A percentile compares a stretch with the other conserved stretches of the same genome.
These are phyloP conservation scores for Takifugu ocellatus DNA, from an alignment of 2,797 vertebrate genomes.

Conservation along the genomic window DNA sequence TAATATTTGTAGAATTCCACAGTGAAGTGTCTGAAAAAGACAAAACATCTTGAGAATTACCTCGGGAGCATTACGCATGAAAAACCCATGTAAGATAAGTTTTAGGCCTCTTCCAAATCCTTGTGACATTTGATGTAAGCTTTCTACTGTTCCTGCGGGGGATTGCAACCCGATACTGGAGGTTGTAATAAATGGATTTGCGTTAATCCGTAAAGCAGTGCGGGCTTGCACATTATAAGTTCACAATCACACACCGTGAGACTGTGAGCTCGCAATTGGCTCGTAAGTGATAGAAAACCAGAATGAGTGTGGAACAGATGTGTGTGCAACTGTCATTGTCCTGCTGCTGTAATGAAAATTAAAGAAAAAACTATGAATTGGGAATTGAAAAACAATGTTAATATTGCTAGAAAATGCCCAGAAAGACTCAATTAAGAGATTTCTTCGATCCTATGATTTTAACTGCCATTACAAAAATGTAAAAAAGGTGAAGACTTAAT, in stretches of 20 bases:
- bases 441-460: neutral
- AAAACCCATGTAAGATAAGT: constrained; percentile 15
- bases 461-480: neutral
- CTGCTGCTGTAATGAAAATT: neutral
- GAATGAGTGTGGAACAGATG: constrained; percentile 37
- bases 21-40: constrained; percentile 42
- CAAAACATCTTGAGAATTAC: constrained; percentile 39
- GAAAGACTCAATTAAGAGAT: too few species aligned
- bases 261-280: constrained; percentile 21
- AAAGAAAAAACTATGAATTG: too few species aligned
- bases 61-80: constrained; percentile 22
- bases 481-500: neutral
- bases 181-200: constrained; percentile 59
- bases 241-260: constrained; percentile 49
- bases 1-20: constrained; percentile 51
- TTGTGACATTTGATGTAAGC: constrained; percentile 63
- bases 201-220: constrained; percentile 48
- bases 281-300: constrained; percentile 24
- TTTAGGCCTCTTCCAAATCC: constrained; percentile 48
- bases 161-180: constrained; percentile 48
- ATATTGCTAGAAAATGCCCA: too few species aligned
- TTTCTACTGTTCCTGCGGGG: constrained; percentile 45
- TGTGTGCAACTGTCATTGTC: neutral
- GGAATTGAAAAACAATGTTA: too few species aligned
- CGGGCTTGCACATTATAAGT: constrained; percentile 40